Conservation (phyloP, 2,888 invertebrate genomes). For the Crematogaster levior region DNA sequence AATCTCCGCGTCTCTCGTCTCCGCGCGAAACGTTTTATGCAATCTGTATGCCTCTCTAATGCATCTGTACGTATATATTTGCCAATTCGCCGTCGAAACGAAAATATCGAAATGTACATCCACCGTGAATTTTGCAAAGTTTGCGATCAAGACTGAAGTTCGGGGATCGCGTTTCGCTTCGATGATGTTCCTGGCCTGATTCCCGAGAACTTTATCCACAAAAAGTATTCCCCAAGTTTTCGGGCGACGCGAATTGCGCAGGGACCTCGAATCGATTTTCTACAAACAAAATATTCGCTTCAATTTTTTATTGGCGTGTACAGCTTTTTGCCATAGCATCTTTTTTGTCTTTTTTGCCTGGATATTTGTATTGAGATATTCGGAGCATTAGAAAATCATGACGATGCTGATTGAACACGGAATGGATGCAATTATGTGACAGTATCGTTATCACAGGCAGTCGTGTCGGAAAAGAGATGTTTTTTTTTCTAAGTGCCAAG, state of each 20-base stretch:
- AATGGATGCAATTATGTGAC: slow-evolving; percentile 6
- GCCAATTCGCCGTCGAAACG: not conserved
- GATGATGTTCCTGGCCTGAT: slow-evolving; percentile 23
- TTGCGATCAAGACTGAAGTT: slow-evolving; percentile 30
- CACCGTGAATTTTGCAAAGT: slow-evolving; percentile 16
- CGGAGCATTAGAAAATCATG: not conserved
- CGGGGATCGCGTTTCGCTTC: slow-evolving; percentile 33
- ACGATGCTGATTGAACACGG: not conserved
- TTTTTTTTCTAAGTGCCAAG: slow-evolving; percentile 2
- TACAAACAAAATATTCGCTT: slow-evolving; percentile 19
- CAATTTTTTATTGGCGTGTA: slow-evolving; percentile 1
- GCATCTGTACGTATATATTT: slow-evolving; percentile 8
- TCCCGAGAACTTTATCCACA: slow-evolving; percentile 12
- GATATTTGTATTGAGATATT: not conserved
- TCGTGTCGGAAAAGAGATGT: slow-evolving; percentile 10
- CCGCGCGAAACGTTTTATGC: not conserved
- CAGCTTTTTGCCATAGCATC: not conserved
- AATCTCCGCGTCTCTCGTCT: slow-evolving; percentile 18
- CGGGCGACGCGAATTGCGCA: not conserved
- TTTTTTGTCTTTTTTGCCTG: not conserved
- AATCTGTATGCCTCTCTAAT: not conserved
- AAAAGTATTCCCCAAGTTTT: slow-evolving; percentile 41
- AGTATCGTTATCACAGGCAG: not conserved
- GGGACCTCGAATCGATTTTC: slow-evolving; percentile 24
- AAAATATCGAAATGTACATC: slow-evolving; percentile 15